Percentiles rank a stretch among this genome's conserved stretches.
These are phyloP conservation scores for Drosophila fulvimacula DNA, from an alignment of 2,888 invertebrate genomes.

Conservation along the genomic window DNA sequence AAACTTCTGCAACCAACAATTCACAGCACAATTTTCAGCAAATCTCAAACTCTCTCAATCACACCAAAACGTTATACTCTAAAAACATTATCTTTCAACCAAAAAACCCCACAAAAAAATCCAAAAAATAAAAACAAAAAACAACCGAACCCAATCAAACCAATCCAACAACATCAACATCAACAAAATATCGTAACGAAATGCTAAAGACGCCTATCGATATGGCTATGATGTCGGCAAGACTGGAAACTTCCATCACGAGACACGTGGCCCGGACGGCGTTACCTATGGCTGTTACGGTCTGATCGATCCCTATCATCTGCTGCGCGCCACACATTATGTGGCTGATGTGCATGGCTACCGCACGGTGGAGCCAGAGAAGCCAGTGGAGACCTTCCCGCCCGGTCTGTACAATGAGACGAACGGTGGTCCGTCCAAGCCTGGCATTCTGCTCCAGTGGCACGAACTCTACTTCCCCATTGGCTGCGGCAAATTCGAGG, in stretches of 20 bases:
- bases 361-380: slow-evolving; percentile 89
- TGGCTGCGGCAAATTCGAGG: slow-evolving; percentile 87
- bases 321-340: slow-evolving; percentile 90
- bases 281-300: slow-evolving; percentile 93
- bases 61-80: slow-evolving; percentile 49
- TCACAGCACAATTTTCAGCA: slow-evolving; percentile 55
- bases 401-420: slow-evolving; percentile 69
- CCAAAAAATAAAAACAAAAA: slow-evolving; percentile 10
- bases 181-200: slow-evolving; percentile 24
- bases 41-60: slow-evolving; percentile 29
- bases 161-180: slow-evolving; percentile 35
- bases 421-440: slow-evolving; percentile 72
- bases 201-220: slow-evolving; percentile 87
- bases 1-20: slow-evolving; percentile 28
- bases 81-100: slow-evolving; percentile 59
- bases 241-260: slow-evolving; percentile 92
- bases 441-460: slow-evolving; percentile 88
- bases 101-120: slow-evolving; percentile 25
- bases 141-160: slow-evolving; percentile 11
- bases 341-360: slow-evolving; percentile 92
- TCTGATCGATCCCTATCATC: slow-evolving; percentile 89
- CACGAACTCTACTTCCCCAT: slow-evolving; percentile 89
- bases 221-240: slow-evolving; percentile 92
- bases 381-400: slow-evolving; percentile 88
- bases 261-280: slow-evolving; percentile 90